Conservation (phyloP, 2,797 vertebrate genomes). For the Chelidonichthys spinosus region DNA sequence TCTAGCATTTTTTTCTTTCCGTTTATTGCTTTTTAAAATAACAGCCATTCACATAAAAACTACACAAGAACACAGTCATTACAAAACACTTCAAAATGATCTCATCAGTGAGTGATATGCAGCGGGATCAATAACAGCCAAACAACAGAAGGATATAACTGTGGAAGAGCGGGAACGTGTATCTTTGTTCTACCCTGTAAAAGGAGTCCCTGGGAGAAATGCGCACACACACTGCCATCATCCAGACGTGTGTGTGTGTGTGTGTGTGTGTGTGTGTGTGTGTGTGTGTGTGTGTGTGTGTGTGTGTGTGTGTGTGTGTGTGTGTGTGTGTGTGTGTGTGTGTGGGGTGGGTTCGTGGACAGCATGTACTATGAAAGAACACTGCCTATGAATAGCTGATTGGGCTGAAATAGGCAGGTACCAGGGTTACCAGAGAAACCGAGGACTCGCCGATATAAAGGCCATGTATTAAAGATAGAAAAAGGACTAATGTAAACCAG, state of each 20-base stretch:
- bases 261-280: conserved; percentile 34
- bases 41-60: conserved; percentile 83
- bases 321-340: conserved; percentile 51
- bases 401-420: conserved; percentile 53
- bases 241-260: conserved; percentile 56
- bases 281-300: conserved; percentile 18
- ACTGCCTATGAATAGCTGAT: conserved; percentile 63
- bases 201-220: conserved; percentile 61
- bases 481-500: conserved; percentile 72
- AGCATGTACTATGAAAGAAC: conserved; percentile 59
- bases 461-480: conserved; percentile 56
- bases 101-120: conserved; percentile 59
- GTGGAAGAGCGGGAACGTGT: conserved; percentile 59
- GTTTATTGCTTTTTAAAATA: conserved; percentile 83
- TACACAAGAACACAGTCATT: conserved; percentile 75
- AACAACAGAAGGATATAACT: conserved; percentile 48
- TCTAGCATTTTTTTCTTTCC: conserved; percentile 43
- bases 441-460: conserved; percentile 62
- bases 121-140: conserved; percentile 55
- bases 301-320: conserved; percentile 53
- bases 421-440: conserved; percentile 55
- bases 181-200: conserved; percentile 75
- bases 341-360: conserved; percentile 44
- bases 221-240: conserved; percentile 28
- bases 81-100: conserved; percentile 76